Percentiles rank a stretch among this genome's conserved stretches.
phyloP scores from a whole-genome alignment of 2,797 vertebrate genomes.

The Naso thynnoides region DNA sequence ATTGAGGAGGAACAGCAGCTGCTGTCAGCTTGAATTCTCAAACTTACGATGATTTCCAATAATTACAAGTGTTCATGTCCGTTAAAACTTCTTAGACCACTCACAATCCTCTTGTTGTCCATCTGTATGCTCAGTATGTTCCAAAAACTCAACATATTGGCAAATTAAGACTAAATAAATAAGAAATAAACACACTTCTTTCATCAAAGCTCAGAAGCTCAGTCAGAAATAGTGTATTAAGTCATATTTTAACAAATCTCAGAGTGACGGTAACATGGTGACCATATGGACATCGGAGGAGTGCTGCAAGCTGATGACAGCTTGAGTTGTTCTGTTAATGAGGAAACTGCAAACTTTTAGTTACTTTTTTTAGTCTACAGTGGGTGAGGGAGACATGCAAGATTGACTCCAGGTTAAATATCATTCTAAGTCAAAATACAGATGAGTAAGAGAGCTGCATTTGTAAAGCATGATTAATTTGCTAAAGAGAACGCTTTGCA shows the following conservation, averaged over 20 bases:
- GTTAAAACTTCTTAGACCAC: constrained; percentile 1
- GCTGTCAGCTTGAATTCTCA: not conserved
- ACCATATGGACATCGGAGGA: constrained; percentile 18
- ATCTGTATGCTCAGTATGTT: constrained; percentile 41
- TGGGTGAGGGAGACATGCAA: not conserved
- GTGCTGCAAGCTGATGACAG: constrained; percentile 9
- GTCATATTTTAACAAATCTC: constrained; percentile 32
- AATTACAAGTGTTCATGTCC: constrained; percentile 19
- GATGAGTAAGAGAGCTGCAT: not conserved
- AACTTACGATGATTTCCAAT: not conserved
- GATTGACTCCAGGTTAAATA: not conserved
- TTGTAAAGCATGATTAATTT: no score
- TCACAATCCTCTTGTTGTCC: constrained; percentile 30
- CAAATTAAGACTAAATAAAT: constrained; percentile 10
- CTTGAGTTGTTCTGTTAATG: constrained; percentile 11
- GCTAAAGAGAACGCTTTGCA: not conserved
- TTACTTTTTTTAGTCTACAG: not conserved
- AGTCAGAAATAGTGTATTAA: constrained; percentile 19
- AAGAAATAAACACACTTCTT: not conserved
- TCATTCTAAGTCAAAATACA: not conserved
- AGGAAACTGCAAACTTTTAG: not conserved
- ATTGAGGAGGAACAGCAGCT: constrained; percentile 4
- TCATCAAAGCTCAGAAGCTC: constrained; percentile 8
- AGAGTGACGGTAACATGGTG: constrained; percentile 12
- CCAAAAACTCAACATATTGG: constrained; percentile 3